Evolutionary conservation across 2,888 invertebrate genomes (phyloP), one percentile per base, ranked within the genome.

Genomic region (Hartigia nigra): DNA sequence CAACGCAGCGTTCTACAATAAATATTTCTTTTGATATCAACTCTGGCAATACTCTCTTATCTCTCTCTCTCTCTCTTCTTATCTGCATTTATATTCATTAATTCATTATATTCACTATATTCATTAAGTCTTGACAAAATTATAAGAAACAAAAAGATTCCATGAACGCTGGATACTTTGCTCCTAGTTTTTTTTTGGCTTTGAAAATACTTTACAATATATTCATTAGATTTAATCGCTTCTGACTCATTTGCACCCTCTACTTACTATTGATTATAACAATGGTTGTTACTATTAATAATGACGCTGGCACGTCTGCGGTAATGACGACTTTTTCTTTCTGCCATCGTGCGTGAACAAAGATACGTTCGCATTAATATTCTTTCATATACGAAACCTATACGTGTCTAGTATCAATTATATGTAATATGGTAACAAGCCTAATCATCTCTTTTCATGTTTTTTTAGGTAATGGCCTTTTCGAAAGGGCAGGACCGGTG

Each of bases 401-500:
- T 55, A 9, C 23, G 23, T 23, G 23, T 14, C 14, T 23, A 5
- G 2, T 5, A 55, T 55, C 2, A 55, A 55, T 55, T 55, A 55
- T 14, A 55, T 5, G 23, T 23, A 9, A 55, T 55, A 9, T 55
- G 55, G 9, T 9, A 55, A 23, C 55, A 55, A 55, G 23, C 55
- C 9, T 55, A 55, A 55, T 55, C 31, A 72, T 72, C 23, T 72
- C 9, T 72, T 31, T 34, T 0, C 72, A 55, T 9, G 55, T 55
- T 55, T 90, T 90, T 90, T 80, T 90, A 93, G 93, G 92, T 86
- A 92, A 92, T 82, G 84, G 87, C 83, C 82, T 88, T 69, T 86
- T 88, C 80, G 88, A 87, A 79, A 88, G 89, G 74, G 83, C 87
- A n/a, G 91, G 92, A 79, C 95, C 95, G 14, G 94, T 96, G 77